Base-by-base conservation (phyloP, 2,797 vertebrate genomes). In the Falco rusticolus region DNA sequence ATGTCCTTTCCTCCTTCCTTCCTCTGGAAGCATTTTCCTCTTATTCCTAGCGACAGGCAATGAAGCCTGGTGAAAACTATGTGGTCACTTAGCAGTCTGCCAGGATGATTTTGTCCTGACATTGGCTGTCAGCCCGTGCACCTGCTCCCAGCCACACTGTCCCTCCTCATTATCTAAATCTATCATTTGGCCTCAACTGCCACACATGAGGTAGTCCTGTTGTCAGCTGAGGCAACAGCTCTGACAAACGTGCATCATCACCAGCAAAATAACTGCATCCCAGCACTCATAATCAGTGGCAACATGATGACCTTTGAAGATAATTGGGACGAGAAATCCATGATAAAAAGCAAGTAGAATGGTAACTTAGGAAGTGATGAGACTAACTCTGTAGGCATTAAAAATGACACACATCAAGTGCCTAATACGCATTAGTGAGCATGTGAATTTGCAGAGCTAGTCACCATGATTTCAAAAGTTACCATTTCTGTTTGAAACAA, bases 181-280 rank as follows among this genome's bases (percentile, higher is more conserved):
- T 64, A 41, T 57, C 75, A 75, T 20, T 82, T 43, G 29, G 43
- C 34, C 54, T 13, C 56, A 45, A 5, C 8, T 20, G 19, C 63
- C 57, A 50, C 6, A 11, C 1, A 2, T 10, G n/a, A 76, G 29
- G 34, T 59, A 4, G 2, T 25, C 50, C 60, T 9, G 1, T 16
- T 79, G 70, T 59, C 90, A 86, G 72, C 59, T 34, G 25, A 51
- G 60, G 59, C 57, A 83, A 74, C 0, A 2, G 64, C 68, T 90
- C 51, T 77, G 61, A 77, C 41, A 76, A 75, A 90, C n/a, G 3
- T 1, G 3, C 34, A 82, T 12, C 43, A 47, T 2, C 51, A 65
- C 19, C 45, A 70, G 56, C 48, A 81, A 65, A 81, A 48, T 47
- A 89, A 77, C 78, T n/a, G 45, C 75, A 66, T 26, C 64, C 24